Percentiles rank a stretch among this genome's conserved stretches.
Evolutionary conservation across 2,888 invertebrate species (phyloP).

Genomic region (Hemistola chrysoprasaria): DNA sequence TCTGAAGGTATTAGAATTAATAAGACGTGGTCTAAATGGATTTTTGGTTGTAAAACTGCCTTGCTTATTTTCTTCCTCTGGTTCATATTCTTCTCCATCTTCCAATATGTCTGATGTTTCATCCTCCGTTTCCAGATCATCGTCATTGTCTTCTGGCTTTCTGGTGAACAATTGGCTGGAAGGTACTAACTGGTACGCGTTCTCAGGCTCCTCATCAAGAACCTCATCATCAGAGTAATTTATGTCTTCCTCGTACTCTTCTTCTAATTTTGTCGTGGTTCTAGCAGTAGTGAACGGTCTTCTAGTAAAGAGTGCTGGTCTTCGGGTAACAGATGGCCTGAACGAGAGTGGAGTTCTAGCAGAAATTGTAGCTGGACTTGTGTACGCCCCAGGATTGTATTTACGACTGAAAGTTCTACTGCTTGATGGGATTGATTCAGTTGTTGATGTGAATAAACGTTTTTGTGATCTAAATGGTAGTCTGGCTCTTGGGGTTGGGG

Average conservation of each 20-base stretch:
- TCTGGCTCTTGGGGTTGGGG: constrained; percentile 51
- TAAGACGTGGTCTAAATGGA: constrained; percentile 56
- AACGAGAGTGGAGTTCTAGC: constrained; percentile 50
- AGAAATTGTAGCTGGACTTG: constrained; percentile 61
- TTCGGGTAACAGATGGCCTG: constrained; percentile 51
- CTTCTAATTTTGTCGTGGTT: constrained; percentile 56
- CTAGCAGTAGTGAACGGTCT: constrained; percentile 65
- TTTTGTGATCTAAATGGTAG: constrained; percentile 68
- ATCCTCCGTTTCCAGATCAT: constrained; percentile 46
- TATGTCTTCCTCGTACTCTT: constrained; percentile 53
- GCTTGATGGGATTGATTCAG: constrained; percentile 61
- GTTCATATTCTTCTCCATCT: constrained; percentile 43
- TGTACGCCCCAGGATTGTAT: constrained; percentile 72
- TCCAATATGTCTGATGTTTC: constrained; percentile 41
- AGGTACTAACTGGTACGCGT: constrained; percentile 68
- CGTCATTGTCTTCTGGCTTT: constrained; percentile 50
- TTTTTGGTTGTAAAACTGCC: constrained; percentile 51
- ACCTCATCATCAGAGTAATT: constrained; percentile 63
- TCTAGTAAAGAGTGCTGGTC: constrained; percentile 62
- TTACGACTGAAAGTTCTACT: constrained; percentile 74
- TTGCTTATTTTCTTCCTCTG: constrained; percentile 43
- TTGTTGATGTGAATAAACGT: constrained; percentile 64
- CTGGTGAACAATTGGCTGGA: constrained; percentile 67
- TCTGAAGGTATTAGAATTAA: constrained; percentile 72
- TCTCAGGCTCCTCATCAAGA: constrained; percentile 64